Conservation (phyloP, 2,797 vertebrate species). For the Trichosurus vulpecula region DNA sequence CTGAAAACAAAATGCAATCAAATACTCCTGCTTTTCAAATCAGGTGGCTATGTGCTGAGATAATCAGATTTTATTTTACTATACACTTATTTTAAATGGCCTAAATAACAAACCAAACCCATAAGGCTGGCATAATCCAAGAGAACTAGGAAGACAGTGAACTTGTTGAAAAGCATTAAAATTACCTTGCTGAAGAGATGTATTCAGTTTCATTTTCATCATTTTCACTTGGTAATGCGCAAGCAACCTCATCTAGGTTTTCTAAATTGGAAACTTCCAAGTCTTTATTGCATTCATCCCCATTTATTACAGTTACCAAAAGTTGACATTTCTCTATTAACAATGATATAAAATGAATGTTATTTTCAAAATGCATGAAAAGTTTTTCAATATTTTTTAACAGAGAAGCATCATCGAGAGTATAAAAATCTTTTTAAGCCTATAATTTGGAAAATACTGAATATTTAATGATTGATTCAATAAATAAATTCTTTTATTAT, state of each 20-base stretch:
- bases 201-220: constrained; percentile 46
- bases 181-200: constrained; percentile 77
- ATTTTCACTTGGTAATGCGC: constrained; percentile 45
- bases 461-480: neutral
- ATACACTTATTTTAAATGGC: neutral
- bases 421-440: neutral
- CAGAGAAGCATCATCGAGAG: neutral
- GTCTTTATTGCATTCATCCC: constrained; percentile 59
- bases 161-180: constrained; percentile 17
- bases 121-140: neutral
- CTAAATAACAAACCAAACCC: neutral
- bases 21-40: neutral
- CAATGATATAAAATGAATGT: constrained; percentile 33
- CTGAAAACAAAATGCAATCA: neutral
- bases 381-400: constrained; percentile 41
- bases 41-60: neutral
- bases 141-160: neutral
- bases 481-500: neutral
- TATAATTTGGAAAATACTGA: neutral
- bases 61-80: neutral
- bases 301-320: constrained; percentile 50
- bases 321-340: constrained; percentile 71
- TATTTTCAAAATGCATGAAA: constrained; percentile 52
- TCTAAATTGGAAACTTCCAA: constrained; percentile 3
- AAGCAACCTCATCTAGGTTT: constrained; percentile 51